Evolutionary conservation across 2,797 vertebrate genomes (phyloP).

Genomic region (Urophycis tenuis): DNA sequence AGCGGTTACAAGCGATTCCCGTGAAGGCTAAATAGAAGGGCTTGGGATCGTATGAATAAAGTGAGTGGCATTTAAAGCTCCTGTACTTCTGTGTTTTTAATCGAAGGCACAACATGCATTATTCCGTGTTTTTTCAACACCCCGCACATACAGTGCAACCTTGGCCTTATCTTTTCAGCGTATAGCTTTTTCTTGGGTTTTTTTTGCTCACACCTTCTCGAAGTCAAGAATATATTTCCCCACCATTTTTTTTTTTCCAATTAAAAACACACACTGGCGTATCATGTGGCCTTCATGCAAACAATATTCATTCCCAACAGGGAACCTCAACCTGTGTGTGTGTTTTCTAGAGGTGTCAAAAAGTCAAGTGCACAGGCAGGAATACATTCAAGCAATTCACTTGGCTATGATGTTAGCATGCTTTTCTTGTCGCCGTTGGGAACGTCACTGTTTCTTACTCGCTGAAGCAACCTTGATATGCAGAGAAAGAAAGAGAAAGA

Average conservation of each 20-base stretch:
- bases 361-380: not conserved
- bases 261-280: not conserved
- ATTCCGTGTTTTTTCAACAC: not conserved
- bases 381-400: slow-evolving; percentile 32
- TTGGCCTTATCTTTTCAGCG: not conserved
- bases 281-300: not conserved
- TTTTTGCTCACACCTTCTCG: not conserved
- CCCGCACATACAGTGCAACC: too few species aligned
- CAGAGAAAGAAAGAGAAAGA: slow-evolving; percentile 8
- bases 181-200: too few species aligned
- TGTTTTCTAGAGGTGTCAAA: not conserved
- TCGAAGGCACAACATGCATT: not conserved
- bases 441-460: slow-evolving; percentile 61
- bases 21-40: not conserved
- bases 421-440: slow-evolving; percentile 51
- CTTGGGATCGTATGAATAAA: not conserved
- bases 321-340: not conserved
- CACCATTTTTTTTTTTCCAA: not conserved
- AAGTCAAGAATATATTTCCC: not conserved
- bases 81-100: not conserved
- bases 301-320: not conserved
- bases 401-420: slow-evolving; percentile 38
- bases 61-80: not conserved
- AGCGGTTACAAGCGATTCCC: too few species aligned
- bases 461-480: slow-evolving; percentile 59